Conservation (phyloP, 1,140 invertebrate species). For the Caenorhabditis inopinata region DNA sequence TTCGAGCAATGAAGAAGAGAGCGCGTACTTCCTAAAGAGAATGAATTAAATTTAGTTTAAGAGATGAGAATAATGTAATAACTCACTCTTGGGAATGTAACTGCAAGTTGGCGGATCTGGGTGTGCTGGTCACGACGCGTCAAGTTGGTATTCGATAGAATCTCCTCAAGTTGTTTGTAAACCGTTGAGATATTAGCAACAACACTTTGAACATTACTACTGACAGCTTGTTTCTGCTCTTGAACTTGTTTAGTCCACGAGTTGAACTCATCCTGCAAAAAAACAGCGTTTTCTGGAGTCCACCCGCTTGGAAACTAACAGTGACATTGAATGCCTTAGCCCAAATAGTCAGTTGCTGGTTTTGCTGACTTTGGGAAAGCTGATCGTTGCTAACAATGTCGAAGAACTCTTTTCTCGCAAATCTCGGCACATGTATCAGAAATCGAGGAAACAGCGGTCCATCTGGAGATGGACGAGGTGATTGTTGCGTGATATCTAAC, state of each 20-base stretch:
- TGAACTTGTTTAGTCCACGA: neutral
- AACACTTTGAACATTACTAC: neutral
- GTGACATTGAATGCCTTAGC: slow-evolving; percentile 8
- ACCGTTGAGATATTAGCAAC: neutral
- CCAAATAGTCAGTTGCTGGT: neutral
- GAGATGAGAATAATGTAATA: neutral
- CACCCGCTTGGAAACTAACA: neutral
- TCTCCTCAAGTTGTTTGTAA: neutral
- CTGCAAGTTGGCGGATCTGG: neutral
- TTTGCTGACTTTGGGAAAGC: neutral
- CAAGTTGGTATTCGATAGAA: slow-evolving; percentile 1
- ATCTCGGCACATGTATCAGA: slow-evolving; percentile 6
- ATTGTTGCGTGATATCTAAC: neutral
- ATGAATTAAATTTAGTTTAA: neutral
- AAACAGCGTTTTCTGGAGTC: neutral
- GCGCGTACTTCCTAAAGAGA: neutral
- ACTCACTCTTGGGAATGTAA: neutral
- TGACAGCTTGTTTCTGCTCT: neutral
- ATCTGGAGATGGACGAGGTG: neutral
- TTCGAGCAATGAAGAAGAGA: slow-evolving; percentile 5
- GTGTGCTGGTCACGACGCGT: neutral
- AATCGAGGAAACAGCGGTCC: neutral
- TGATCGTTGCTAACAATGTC: slow-evolving; percentile 13
- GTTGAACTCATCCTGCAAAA: neutral
- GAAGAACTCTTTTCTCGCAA: slow-evolving; percentile 10